These are phyloP conservation scores for Pseudococcus viburni DNA, from an alignment of 2,888 invertebrate genomes.

Conservation along the genomic window DNA sequence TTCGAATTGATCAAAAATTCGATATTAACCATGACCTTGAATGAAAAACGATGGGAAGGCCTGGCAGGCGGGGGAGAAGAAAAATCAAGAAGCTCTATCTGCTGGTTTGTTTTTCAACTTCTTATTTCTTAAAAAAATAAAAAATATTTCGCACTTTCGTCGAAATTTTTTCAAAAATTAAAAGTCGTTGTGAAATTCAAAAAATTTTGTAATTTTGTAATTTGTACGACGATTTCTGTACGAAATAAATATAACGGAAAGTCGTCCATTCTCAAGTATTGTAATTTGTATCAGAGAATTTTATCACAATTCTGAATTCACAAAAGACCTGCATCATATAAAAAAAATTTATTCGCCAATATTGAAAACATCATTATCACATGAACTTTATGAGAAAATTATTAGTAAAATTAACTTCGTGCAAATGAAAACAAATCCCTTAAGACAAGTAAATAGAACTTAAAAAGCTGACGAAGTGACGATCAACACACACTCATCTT, in stretches of 20 bases:
- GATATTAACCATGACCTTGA: conserved; percentile 59
- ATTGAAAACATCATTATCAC: neutral
- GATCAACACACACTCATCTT: neutral
- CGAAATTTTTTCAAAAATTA: neutral
- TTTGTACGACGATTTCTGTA: too few species aligned
- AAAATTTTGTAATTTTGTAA: too few species aligned
- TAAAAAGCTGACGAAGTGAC: neutral
- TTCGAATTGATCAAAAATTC: conserved; percentile 56
- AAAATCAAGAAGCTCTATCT: neutral
- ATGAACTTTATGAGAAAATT: neutral
- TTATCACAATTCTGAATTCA: too few species aligned
- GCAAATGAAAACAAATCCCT: neutral
- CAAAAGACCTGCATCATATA: neutral
- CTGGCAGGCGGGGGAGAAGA: neutral
- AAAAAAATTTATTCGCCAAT: neutral
- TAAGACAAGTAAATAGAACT: neutral
- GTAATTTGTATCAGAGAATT: too few species aligned
- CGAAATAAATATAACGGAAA: too few species aligned
- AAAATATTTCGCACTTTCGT: too few species aligned
- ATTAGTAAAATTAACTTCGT: neutral
- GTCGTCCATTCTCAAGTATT: too few species aligned
- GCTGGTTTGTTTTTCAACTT: neutral
- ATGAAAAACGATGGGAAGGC: neutral
- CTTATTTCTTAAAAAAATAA: too few species aligned
- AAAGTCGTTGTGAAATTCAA: too few species aligned